phyloP scores from a whole-genome alignment of 2,888 invertebrate species.

The Osmoderma eremita region DNA sequence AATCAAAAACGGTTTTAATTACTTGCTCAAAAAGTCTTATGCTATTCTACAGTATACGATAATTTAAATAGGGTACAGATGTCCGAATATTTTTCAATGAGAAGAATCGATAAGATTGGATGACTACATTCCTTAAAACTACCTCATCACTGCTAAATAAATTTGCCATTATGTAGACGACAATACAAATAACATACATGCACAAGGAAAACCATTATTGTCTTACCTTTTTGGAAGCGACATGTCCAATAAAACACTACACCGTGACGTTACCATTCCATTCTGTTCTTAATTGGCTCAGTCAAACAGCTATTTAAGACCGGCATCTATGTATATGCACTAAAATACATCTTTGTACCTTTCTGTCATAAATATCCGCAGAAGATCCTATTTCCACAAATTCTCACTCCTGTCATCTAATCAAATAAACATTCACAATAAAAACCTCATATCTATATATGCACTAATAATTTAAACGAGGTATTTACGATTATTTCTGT shows the following conservation, averaged over 20 bases:
- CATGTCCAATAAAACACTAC: background rate
- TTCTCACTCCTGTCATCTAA: too few species aligned
- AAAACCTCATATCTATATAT: too few species aligned
- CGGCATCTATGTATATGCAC: too few species aligned
- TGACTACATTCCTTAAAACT: constrained; percentile 37
- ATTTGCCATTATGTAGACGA: constrained; percentile 23
- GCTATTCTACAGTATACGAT: constrained; percentile 9
- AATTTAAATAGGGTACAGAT: background rate
- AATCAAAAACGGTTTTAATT: constrained; percentile 52
- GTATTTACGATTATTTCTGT: too few species aligned
- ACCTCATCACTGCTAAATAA: constrained; percentile 37
- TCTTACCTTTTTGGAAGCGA: constrained; percentile 20
- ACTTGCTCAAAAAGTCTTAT: constrained; percentile 50
- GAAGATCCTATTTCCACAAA: too few species aligned
- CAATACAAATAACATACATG: constrained; percentile 32
- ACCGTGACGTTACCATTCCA: constrained; percentile 15
- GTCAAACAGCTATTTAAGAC: too few species aligned
- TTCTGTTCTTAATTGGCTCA: background rate
- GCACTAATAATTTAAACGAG: too few species aligned
- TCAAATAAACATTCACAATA: too few species aligned
- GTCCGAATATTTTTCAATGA: background rate
- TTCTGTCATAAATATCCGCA: too few species aligned
- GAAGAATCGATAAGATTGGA: background rate
- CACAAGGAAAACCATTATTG: constrained; percentile 23
- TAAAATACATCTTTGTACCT: too few species aligned